Evolutionary conservation across 2,797 vertebrate genomes (phyloP).

Genomic region (Microctenopoma steveboyesi): DNA sequence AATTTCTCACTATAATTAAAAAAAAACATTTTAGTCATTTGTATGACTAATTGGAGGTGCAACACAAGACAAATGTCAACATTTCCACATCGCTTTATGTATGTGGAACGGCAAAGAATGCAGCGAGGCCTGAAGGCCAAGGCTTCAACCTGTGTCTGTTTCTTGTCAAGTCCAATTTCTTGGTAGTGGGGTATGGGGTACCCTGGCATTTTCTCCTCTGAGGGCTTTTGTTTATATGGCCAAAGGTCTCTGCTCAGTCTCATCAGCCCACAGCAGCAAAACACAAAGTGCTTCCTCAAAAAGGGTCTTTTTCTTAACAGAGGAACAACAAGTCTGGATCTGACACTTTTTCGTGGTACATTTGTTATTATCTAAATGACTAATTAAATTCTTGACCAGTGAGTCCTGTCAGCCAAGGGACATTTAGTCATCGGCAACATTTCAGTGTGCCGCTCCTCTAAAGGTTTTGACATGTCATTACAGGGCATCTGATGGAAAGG

Average conservation of each 20-base stretch:
- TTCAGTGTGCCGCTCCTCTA: constrained; percentile 45
- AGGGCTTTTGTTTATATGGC: constrained; percentile 77
- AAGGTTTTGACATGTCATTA: constrained; percentile 79
- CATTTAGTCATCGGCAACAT: constrained; percentile 65
- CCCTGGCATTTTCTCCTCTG: constrained; percentile 75
- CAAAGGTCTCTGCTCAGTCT: constrained; percentile 73
- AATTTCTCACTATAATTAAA: constrained; percentile 10
- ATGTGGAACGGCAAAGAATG: constrained; percentile 62
- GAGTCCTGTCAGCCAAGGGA: constrained; percentile 49
- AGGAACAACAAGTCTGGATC: neutral
- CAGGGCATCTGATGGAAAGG: constrained; percentile 73
- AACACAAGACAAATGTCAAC: constrained; percentile 49
- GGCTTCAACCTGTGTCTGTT: constrained; percentile 76
- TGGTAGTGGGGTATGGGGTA: constrained; percentile 67
- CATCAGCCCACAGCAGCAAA: constrained; percentile 65
- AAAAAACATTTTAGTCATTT: constrained; percentile 38
- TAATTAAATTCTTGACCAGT: constrained; percentile 27
- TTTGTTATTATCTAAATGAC: constrained; percentile 28
- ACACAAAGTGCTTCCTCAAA: constrained; percentile 40
- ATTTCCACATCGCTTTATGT: constrained; percentile 56
- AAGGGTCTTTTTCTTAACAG: neutral
- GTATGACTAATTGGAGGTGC: constrained; percentile 54
- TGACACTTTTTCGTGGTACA: constrained; percentile 10
- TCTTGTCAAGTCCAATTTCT: constrained; percentile 80
- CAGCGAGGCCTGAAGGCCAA: constrained; percentile 69